phyloP scores from a whole-genome alignment of 2,113 vertebrate species.

The Toxotes jaculatrix region DNA sequence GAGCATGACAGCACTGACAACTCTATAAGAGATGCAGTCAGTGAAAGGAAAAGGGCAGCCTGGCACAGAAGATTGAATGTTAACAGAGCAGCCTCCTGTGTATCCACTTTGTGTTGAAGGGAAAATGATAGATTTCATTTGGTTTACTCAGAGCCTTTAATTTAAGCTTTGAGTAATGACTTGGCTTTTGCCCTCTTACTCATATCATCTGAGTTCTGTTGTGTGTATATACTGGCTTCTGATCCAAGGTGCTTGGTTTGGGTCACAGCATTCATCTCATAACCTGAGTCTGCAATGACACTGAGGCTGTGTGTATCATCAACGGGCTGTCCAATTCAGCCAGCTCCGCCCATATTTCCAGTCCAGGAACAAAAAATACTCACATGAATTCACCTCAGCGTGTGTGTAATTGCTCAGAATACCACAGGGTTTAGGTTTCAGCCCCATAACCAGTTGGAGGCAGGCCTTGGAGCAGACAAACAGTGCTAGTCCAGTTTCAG shows the following conservation, averaged over 20 bases:
- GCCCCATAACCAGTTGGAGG: conserved; percentile 25
- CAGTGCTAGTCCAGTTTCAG: conserved; percentile 56
- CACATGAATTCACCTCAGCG: conserved; percentile 34
- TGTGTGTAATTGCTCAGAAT: conserved; percentile 47
- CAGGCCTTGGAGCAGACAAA: conserved; percentile 17
- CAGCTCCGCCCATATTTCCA: conserved; percentile 51
- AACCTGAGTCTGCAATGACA: conserved; percentile 59
- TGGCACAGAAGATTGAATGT: conserved; percentile 57
- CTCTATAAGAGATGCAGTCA: conserved; percentile 25
- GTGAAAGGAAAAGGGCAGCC: conserved; percentile 22
- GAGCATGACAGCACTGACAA: conserved; percentile 15
- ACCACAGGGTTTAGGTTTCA: conserved; percentile 54
- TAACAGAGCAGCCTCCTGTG: conserved; percentile 58
- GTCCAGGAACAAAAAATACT: conserved; percentile 12
- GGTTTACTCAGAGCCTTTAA: conserved; percentile 76
- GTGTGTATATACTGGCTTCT: conserved; percentile 73
- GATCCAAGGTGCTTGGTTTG: conserved; percentile 65
- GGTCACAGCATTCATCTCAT: conserved; percentile 59
- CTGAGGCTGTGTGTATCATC: conserved; percentile 49
- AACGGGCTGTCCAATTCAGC: conserved; percentile 11
- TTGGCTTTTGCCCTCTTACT: conserved; percentile 72
- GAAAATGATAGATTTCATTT: conserved; percentile 78
- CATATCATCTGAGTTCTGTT: conserved; percentile 69
- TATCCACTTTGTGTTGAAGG: conserved; percentile 63
- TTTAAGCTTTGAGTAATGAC: conserved; percentile 76